Evolutionary conservation across 2,888 invertebrate species (phyloP), one percentile per base, ranked within the genome.

Genomic region (Drosophila glabriapex): DNA sequence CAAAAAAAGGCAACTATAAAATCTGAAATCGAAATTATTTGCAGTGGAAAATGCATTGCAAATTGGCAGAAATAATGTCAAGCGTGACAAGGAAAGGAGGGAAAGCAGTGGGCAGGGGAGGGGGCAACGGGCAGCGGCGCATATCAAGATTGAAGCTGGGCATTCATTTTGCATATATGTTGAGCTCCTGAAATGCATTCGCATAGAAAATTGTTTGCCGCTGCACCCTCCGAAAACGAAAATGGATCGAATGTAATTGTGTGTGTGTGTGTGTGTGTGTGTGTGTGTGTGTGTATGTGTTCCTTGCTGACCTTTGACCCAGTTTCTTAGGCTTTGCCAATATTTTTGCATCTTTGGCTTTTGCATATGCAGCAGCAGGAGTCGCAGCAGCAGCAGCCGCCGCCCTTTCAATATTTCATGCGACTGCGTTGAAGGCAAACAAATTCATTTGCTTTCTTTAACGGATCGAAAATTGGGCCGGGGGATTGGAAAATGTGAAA

Each of bases 1-100:
- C n/a, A 41, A 69, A 66, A 58, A 70, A 68, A 73, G 35, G 58
- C 53, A 72, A 75, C 71, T 68, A 82, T 79, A 68, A 78, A 81
- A 83, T 75, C 39, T 35, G 62, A 81, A 82, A 76, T 78, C 55
- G 74, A 62, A 83, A 82, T 79, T 68, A 81, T 83, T 85, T 73
- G 83, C 71, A 69, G 52, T 71, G 71, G 63, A 83, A 83, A 85
- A 80, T 83, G 75, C 68, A 74, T 84, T 74, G 82, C 84, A 89
- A 89, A 88, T 82, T 79, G 81, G 73, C 79, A 68, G 75, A 89
- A 82, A 83, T 84, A 89, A 88, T 84, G 78, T 80, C 72, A 80
- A 84, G 88, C 89, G 89, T 82, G 80, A 86, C 88, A 78, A 75
- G 84, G 62, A 59, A 67, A 65, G 43, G 7, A 14, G 39, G 22